Conservation (phyloP, 2,113 vertebrate species). For the Artemisiospiza belli region DNA sequence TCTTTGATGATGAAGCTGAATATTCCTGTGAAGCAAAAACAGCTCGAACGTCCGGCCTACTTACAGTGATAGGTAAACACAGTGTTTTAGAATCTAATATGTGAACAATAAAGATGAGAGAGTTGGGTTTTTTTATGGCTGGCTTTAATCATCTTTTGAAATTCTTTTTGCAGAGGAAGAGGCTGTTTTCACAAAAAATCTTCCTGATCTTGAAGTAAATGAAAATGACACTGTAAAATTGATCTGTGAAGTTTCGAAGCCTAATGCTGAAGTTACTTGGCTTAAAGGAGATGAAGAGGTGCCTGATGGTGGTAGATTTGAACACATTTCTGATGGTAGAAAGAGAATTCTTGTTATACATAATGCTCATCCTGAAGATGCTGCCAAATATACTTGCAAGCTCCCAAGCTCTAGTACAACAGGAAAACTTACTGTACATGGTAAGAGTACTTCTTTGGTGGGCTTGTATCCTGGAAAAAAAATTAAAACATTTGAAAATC, state of each 20-base stretch:
- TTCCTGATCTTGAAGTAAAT: constrained; percentile 88
- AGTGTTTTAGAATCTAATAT: background rate
- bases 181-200: constrained; percentile 94
- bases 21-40: constrained; percentile 95
- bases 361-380: constrained; percentile 87
- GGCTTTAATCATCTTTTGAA: background rate
- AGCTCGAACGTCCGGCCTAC: constrained; percentile 88
- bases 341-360: constrained; percentile 90
- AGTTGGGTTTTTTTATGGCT: background rate
- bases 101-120: background rate
- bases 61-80: constrained; percentile 91
- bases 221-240: constrained; percentile 94
- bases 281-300: constrained; percentile 90
- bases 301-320: constrained; percentile 91
- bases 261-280: constrained; percentile 89
- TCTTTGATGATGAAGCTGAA: constrained; percentile 95
- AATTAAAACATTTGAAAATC: background rate
- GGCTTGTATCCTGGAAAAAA: background rate
- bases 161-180: constrained; percentile 87
- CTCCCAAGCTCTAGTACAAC: constrained; percentile 84
- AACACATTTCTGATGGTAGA: constrained; percentile 86
- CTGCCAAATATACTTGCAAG: constrained; percentile 87
- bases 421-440: constrained; percentile 86
- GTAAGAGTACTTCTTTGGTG: constrained; percentile 67
- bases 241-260: constrained; percentile 94